Evolutionary conservation across 2,888 invertebrate genomes (phyloP).

Genomic region (Smittia sp.): DNA sequence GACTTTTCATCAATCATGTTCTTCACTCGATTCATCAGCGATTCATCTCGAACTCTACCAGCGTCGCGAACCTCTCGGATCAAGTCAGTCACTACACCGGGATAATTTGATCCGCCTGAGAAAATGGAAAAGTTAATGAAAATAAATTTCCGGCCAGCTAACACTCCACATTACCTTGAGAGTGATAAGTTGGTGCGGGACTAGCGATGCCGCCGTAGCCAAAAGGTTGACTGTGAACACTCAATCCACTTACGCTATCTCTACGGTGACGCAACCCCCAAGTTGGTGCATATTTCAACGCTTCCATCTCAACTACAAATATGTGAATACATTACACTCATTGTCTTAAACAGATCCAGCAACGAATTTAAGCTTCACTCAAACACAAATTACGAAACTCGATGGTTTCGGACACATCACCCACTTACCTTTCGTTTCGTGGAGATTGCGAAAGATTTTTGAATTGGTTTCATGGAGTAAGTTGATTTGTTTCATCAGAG

Average conservation of each 20-base stretch:
- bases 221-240: conserved; percentile 55
- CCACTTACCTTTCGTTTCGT: conserved; percentile 65
- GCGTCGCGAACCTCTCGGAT: conserved; percentile 73
- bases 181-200: conserved; percentile 55
- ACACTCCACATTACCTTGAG: conserved; percentile 49
- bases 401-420: conserved; percentile 2
- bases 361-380: not conserved
- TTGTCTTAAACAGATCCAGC: too few species aligned
- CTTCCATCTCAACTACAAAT: conserved; percentile 58
- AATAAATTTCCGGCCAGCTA: conserved; percentile 7
- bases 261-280: conserved; percentile 56
- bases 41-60: conserved; percentile 68
- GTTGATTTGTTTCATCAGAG: conserved; percentile 71
- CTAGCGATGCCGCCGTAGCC: conserved; percentile 53
- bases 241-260: conserved; percentile 56
- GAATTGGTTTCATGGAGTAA: conserved; percentile 69
- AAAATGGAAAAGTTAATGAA: conserved; percentile 1
- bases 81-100: conserved; percentile 70
- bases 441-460: conserved; percentile 71
- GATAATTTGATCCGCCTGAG: conserved; percentile 56
- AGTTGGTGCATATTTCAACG: conserved; percentile 59
- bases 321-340: not conserved
- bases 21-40: conserved; percentile 57
- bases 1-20: conserved; percentile 54
- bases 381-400: not conserved